Percentiles rank a stretch among this genome's conserved stretches.
Evolutionary conservation across 2,888 invertebrate genomes (phyloP).

Genomic region (Troglohyphantes excavatus): DNA sequence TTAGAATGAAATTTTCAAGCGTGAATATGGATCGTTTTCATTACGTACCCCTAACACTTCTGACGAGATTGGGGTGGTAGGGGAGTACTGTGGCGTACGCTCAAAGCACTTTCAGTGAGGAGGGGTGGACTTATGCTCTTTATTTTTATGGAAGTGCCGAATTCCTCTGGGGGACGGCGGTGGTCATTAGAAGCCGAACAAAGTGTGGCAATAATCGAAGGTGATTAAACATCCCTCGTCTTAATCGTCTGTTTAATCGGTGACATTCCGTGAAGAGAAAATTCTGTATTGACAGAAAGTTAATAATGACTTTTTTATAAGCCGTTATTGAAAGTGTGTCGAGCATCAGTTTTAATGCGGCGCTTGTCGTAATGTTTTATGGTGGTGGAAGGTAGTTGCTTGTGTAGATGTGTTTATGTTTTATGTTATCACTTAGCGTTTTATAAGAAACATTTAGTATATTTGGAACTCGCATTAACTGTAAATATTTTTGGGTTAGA

Average conservation of each 20-base stretch:
- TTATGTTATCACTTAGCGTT: background rate
- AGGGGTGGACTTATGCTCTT: constrained; percentile 20
- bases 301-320: constrained; percentile 58
- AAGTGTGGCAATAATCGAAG: constrained; percentile 57
- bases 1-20: constrained; percentile 60
- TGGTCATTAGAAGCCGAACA: constrained; percentile 39
- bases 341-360: constrained; percentile 38
- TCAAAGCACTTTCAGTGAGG: constrained; percentile 23
- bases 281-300: constrained; percentile 41
- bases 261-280: constrained; percentile 42
- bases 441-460: background rate
- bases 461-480: too few relatives aligned
- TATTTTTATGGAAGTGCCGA: constrained; percentile 42
- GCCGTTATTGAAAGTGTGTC: constrained; percentile 46
- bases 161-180: constrained; percentile 38
- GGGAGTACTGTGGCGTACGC: background rate
- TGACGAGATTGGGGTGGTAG: background rate
- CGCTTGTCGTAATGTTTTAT: constrained; percentile 20
- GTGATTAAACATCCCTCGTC: constrained; percentile 44
- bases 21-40: constrained; percentile 55
- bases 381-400: background rate
- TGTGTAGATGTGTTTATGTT: background rate
- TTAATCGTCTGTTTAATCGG: constrained; percentile 37
- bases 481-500: too few relatives aligned
- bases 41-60: constrained; percentile 35